Evolutionary conservation across 2,797 vertebrate genomes (phyloP), one percentile per base, ranked within the genome.

Genomic region (Protosalanx chinensis): DNA sequence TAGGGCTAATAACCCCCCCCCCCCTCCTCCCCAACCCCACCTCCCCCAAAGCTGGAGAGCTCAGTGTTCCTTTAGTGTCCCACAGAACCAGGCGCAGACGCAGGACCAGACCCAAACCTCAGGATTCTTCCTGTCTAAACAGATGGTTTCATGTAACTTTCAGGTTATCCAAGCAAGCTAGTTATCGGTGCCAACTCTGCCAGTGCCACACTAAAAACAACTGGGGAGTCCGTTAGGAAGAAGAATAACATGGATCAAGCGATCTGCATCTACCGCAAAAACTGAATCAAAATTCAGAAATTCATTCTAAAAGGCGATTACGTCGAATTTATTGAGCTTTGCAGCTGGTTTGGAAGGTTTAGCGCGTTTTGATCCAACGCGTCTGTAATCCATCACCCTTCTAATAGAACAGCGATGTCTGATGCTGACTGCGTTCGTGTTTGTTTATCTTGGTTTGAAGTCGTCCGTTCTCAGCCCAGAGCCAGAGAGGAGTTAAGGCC

Each of bases 91-190:
- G 72, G 74, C 85, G 80, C 62, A 78, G 80, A 86, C 68, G 74
- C 35, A 67, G 53, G 73, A 81, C 51, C 63, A 51, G 73, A 76
- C 78, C 86, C 77, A 87, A 86, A 89, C 79, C 77, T 83, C 81
- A 79, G 81, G 84, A 76, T 81, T 91, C 77, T 91, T 88, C 85
- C 82, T 79, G 33, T 85, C 75, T 86, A 86, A 79, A 81, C 76
- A 58, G 79, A 87, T 86, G 90, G 88, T 90, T 93, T 93, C 87
- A 90, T 93, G 91, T 79, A 85, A 85, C 79, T 82, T 67, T 51
- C 66, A 72, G 20, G 27, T 82, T 83, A 76, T 80, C 67, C 84
- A 81, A 81, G 77, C 84, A 82, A 89, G 87, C 79, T 78, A 46
- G 80, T 91, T 77, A 89, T 84, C 87, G 88, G 81, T 82, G 46